phyloP scores from a whole-genome alignment of 2,797 vertebrate genomes.

The Stomatorhinus walkeri region DNA sequence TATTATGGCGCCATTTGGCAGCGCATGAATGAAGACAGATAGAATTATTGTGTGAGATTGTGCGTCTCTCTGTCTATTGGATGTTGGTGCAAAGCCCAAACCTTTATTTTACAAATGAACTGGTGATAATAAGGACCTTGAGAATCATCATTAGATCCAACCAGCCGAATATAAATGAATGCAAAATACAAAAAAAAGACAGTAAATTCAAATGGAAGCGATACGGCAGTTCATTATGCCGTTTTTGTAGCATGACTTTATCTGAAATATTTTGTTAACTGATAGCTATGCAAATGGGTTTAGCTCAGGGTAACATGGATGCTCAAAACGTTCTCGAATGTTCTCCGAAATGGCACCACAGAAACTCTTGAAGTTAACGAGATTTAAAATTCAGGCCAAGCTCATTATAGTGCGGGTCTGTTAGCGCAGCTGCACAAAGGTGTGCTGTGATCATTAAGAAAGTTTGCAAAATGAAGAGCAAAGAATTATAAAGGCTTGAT shows the following conservation, averaged over 20 bases:
- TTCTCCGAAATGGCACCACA: neutral
- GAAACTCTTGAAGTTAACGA: neutral
- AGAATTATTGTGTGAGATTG: neutral
- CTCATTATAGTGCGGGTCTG: neutral
- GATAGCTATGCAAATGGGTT: neutral
- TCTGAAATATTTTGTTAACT: neutral
- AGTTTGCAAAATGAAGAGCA: neutral
- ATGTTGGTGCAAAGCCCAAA: neutral
- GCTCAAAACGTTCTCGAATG: neutral
- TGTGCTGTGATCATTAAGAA: neutral
- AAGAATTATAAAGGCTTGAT: neutral
- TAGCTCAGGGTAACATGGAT: neutral
- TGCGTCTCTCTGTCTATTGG: neutral
- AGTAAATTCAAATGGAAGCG: neutral
- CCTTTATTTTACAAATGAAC: constrained; percentile 12
- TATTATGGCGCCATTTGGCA: neutral
- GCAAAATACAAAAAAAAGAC: neutral
- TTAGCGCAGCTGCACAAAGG: neutral
- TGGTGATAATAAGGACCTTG: neutral
- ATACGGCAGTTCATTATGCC: neutral
- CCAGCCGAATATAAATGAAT: neutral
- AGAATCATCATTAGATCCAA: constrained; percentile 12
- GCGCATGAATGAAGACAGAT: constrained; percentile 1
- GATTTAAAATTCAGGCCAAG: neutral
- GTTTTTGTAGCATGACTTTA: neutral